Percentiles rank a stretch among this genome's conserved stretches.
Evolutionary conservation across 2,113 vertebrate species (phyloP).

Genomic region (Agapornis roseicollis): DNA sequence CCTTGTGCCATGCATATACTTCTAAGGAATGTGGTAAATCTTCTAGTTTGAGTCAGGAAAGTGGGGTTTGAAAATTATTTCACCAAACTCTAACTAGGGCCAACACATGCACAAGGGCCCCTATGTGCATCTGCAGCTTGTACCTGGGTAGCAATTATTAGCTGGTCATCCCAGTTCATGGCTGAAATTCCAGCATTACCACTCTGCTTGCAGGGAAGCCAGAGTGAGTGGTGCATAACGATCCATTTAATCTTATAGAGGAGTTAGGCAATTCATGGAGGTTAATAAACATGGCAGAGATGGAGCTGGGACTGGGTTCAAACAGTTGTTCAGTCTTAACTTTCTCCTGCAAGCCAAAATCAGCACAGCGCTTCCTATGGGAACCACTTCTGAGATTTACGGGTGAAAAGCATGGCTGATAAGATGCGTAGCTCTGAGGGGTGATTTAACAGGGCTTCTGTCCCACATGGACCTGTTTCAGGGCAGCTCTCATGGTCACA

Average conservation of each 20-base stretch:
- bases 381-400: background rate
- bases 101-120: fast-evolving
- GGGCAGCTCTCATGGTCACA: background rate
- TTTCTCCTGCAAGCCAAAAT: background rate
- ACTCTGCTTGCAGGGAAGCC: background rate
- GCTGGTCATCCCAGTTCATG: background rate
- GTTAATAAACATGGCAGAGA: background rate
- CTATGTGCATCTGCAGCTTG: background rate
- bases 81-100: background rate
- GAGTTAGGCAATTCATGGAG: background rate
- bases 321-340: background rate
- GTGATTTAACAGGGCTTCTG: background rate
- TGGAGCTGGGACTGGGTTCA: background rate
- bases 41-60: background rate
- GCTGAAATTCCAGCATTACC: background rate
- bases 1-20: background rate
- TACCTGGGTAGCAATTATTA: background rate
- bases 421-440: background rate
- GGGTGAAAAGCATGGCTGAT: background rate
- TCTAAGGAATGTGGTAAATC: background rate
- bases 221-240: background rate
- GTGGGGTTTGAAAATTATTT: background rate
- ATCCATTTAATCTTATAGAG: background rate
- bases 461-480: fast-evolving
- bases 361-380: background rate